Evolutionary conservation across 2,888 invertebrate species (phyloP), one percentile per base, ranked within the genome.

Genomic region (Epirrita christyi): DNA sequence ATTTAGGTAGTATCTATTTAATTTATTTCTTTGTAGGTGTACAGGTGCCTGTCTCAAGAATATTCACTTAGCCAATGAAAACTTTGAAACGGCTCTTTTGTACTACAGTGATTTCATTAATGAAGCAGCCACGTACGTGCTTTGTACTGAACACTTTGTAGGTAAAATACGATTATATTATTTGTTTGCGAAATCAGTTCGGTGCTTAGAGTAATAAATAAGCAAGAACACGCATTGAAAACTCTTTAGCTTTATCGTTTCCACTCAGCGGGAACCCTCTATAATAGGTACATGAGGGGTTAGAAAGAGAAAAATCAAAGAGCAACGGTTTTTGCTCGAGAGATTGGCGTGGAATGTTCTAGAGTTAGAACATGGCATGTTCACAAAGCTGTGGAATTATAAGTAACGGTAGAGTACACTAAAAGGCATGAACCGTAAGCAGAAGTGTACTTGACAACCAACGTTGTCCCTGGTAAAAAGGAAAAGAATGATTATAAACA

Each of bases 71-170:
- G 68, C 62, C 74, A 77, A 75, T 74, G 73, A 78, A 73, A 78
- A 73, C 76, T 72, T 67, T 66, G 65, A 73, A 72, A 78, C 69
- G 75, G 75, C 73, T 72, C 81, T 80, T 81, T 85, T 83, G 85
- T 83, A 81, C 80, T 80, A 73, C 68, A 71, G 74, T 68, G 75
- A 78, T 81, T 83, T 82, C 75, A 82, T 83, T 85, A 76, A 67
- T 59, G 66, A 61, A 60, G 59, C 52, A 48, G 44, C 53, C 27
- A 43, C 28, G 50, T 53, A 66, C 58, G 62, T 66, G 61, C 58
- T 56, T 60, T 48, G 43, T 50, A 48, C 51, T 29, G 50, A 49
- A 55, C 46, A 53, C 48, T 59, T 44, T 32, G 53, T 36, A 58
- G 61, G 53, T 55, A 52, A 58, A 46, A 54, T 54, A 55, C 29